Evolutionary conservation across 30 jellyfish, hydroid and myxozoan genomes (phyloP), one percentile per base, ranked within the genome.

Genomic region (Morbakka virulenta): DNA sequence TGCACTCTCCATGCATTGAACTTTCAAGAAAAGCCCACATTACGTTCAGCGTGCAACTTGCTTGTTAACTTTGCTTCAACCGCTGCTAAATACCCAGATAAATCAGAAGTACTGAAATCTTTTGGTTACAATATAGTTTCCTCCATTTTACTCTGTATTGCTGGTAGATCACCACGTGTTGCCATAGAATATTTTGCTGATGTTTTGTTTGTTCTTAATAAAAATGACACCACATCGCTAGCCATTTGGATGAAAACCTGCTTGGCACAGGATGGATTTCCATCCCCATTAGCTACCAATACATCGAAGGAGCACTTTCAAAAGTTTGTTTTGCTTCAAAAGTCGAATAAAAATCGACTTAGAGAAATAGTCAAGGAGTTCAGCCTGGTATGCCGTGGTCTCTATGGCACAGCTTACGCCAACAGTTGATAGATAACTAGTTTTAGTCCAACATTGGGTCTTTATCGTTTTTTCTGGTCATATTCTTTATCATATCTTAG

Each of bases 1-100:
- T 26, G 72, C 67, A 96, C 94, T 13, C 62, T 90, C 29, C 34
- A 65, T 20, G 35, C 81, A 2, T 81, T 90, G 36, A 34, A 78
- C 24, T 79, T 69, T 68, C 97, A 83, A 36, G 97, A 90, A 63
- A 50, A 95, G 0, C 93, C 96, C 49, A 90, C 97, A 0, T 53
- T 90, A 35, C 83, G 84, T 48, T 81, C 89, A 32, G 63, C 96
- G 4, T 35, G 85, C 34, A 69, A 83, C 53, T 77, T 90, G 26
- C 30, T 83, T 33, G 51, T 68, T 24, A 35, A 94, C 9, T 90
- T 77, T 72, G 65, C 79, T 30, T 47, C 68, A 51, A 69, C 69
- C 28, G 81, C 93, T 31, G 79, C 80, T 3, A 21, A 77, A 1
- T 25, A 32, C 32, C 72, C 72, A 11, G 69, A 47, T 26, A 63